A percentile compares a stretch with the other conserved stretches of the same genome.
phyloP scores from a whole-genome alignment of 2,888 invertebrate species.

The Synanthedon formicaeformis region DNA sequence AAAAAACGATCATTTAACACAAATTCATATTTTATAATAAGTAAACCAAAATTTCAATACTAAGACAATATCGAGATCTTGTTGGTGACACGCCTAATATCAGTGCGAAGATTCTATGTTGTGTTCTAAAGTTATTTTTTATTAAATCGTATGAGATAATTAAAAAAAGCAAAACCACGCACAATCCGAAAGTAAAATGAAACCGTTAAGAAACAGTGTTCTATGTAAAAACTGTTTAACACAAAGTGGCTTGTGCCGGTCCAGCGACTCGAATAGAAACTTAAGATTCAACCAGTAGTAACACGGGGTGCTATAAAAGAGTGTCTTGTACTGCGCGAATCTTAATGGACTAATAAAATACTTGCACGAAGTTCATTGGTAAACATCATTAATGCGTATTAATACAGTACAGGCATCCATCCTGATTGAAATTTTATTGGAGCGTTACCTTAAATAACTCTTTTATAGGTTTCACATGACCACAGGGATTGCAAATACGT shows the following conservation, averaged over 20 bases:
- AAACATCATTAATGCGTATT: constrained; percentile 13
- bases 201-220: constrained; percentile 11
- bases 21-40: too few species aligned
- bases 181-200: too few species aligned
- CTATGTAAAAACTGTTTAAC: constrained; percentile 50
- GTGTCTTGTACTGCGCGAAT: constrained; percentile 23
- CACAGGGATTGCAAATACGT: too few species aligned
- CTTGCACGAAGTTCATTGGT: constrained; percentile 23
- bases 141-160: too few species aligned
- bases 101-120: too few species aligned
- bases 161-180: too few species aligned
- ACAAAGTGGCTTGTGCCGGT: constrained; percentile 30
- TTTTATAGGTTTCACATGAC: background rate
- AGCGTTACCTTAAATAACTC: constrained; percentile 7
- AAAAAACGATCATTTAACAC: too few species aligned
- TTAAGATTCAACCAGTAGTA: constrained; percentile 26
- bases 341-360: constrained; percentile 44
- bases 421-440: constrained; percentile 16
- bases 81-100: too few species aligned
- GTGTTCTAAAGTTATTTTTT: background rate
- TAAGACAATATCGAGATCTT: too few species aligned
- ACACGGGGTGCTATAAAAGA: constrained; percentile 41
- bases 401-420: constrained; percentile 3
- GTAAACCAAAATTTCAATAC: too few species aligned
- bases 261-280: constrained; percentile 46